Evolutionary conservation across 1,140 invertebrate species (phyloP), one percentile per base, ranked within the genome.

Genomic region (Drosophila pseudoobscura): DNA sequence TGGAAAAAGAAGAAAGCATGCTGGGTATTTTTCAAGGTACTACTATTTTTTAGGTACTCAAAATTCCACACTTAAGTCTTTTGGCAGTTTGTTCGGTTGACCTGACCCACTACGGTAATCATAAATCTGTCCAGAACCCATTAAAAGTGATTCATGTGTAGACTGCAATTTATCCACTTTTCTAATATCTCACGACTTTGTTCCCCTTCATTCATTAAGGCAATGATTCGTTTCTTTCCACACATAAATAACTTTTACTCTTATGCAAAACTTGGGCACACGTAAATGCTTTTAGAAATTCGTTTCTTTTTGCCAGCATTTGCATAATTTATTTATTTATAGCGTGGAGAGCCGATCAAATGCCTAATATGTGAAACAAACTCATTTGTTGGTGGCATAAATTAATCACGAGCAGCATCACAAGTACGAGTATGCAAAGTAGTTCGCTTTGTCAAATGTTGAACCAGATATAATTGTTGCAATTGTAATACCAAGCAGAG

Each of bases 201-300:
- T 43, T 49, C 6, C 45, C 54, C 29, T 11, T 57, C 15, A 2
- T 43, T 20, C 17, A 7, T 31, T 26, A 26, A 9, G 3, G 46
- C 41, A 26, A 4, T 66, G 61, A 22, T 35, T 57, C 2, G 13
- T 17, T 24, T 41, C 7, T 39, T 44, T 62, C 53, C 75, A 29
- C 54, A 68, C 73, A 80, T 85, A 80, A 82, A 87, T 87, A 88
- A 87, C 83, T 87, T 87, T 87, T 87, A 89, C 83, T 87, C 61
- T 87, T 87, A 83, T 64, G 83, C 59, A 65, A 78, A 62, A 13
- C 26, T 11, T 68, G 59, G 83, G 15, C 46, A 20, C 13, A 84
- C 83, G 79, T 57, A 60, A 83, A 83, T 78, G 5, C 51, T 63
- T 87, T 88, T 82, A 73, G 74, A 87, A 88, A 85, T 82, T 75